phyloP scores from a whole-genome alignment of 2,797 vertebrate species.

The Channa striata region DNA sequence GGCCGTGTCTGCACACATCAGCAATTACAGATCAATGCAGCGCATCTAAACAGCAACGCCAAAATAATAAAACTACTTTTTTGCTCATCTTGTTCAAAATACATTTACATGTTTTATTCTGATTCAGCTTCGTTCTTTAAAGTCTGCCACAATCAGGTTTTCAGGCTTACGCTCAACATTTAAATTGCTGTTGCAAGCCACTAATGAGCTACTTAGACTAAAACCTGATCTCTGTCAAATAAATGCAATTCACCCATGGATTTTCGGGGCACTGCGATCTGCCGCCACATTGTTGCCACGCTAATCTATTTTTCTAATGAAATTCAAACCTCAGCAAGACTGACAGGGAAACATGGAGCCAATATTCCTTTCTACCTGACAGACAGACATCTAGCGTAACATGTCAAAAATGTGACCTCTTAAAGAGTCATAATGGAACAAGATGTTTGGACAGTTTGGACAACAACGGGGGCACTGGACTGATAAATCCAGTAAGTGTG shows the following conservation, averaged over 20 bases:
- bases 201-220: conserved; percentile 33
- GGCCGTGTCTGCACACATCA: background rate
- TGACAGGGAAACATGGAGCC: conserved; percentile 42
- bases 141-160: conserved; percentile 27
- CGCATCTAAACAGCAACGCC: background rate
- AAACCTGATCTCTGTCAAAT: conserved; percentile 35
- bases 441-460: conserved; percentile 47
- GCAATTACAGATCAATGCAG: background rate
- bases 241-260: conserved; percentile 36
- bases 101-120: conserved; percentile 3
- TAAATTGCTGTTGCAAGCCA: conserved; percentile 31
- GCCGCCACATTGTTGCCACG: conserved; percentile 26
- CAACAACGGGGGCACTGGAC: conserved; percentile 38
- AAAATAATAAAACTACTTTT: conserved; percentile 14
- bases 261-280: conserved; percentile 30
- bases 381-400: conserved; percentile 36
- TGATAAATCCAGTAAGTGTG: conserved; percentile 23
- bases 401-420: conserved; percentile 42
- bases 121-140: background rate
- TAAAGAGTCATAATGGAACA: conserved; percentile 38
- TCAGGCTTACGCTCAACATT: conserved; percentile 11
- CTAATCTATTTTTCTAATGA: conserved; percentile 60
- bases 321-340: conserved; percentile 33
- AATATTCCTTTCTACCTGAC: conserved; percentile 35
- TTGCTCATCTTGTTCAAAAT: background rate